Base-by-base conservation (phyloP, 2,888 invertebrate genomes). In the Cheilosia grossa region DNA sequence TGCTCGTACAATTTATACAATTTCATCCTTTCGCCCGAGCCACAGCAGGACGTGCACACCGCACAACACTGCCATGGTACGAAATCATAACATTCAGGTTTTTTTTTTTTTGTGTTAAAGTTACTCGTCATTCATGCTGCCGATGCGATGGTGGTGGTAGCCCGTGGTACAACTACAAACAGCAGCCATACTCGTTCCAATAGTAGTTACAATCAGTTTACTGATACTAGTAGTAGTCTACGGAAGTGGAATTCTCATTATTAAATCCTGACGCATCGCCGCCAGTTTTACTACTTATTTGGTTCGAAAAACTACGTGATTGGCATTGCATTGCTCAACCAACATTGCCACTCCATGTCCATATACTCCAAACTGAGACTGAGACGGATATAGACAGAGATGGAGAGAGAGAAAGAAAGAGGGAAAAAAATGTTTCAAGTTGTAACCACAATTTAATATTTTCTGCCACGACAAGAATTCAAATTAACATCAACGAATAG, bases 201-300 rank as follows among this genome's bases (percentile, higher is more conserved):
- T 59, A 72, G 67, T 51, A 54, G 77, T 54, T 69, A 77, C 78
- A 77, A 69, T 63, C 69, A 49, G 63, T 69, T 61, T 61, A 56
- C 67, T 75, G 53, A 51, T 42, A 37, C 58, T 51, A 15, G 53
- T 42, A 64, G 72, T 66, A 77, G 67, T 77, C 49, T 72, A 58
- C 53, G 9, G 53, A 4, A 75, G 63, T 37, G 69, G 53, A 66
- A 30, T 66, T 80, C 85, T 85, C 85, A 85, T 81, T 85, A 81
- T 64, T 56, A 70, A 85, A 85, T 85, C 85, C 85, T 85, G 44
- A 81, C 75, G 81, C 85, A 81, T 85, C 54, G 67, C 81, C 72
- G 80, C 72, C 70, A 85, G 85, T 85, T 85, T 85, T 85, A 85
- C 85, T 85, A 85, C 85, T 85, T 85, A 85, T 85, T 85, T 85